Percentiles rank a stretch among this genome's conserved stretches.
These are phyloP conservation scores for Pachyuromys duprasi DNA, from an alignment of 2,797 vertebrate species.

Conservation along the genomic window DNA sequence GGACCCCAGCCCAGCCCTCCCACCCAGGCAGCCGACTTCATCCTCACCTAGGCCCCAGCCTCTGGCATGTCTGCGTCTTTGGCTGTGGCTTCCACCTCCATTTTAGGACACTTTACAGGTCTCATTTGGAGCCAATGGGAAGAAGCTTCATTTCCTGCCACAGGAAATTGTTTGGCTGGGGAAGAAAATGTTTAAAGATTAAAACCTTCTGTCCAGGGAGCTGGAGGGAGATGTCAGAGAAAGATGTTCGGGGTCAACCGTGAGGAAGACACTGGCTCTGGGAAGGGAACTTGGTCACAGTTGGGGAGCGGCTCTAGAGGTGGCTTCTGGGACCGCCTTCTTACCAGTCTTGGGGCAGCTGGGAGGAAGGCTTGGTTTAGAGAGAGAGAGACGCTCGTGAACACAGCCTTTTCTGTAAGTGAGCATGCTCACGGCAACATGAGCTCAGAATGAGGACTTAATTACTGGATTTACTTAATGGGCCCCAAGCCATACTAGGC, in stretches of 20 bases:
- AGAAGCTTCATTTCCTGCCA: conserved; percentile 73
- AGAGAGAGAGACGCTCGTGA: not conserved
- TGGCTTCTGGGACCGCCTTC: not conserved
- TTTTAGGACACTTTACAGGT: conserved; percentile 55
- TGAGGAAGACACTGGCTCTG: conserved; percentile 15
- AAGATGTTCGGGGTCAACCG: conserved; percentile 8
- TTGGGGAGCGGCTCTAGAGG: not conserved
- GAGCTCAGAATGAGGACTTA: conserved; percentile 65
- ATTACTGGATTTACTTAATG: conserved; percentile 71
- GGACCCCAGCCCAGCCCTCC: not conserved
- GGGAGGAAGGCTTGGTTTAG: not conserved
- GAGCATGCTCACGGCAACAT: conserved; percentile 21
- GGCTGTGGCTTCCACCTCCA: conserved; percentile 13
- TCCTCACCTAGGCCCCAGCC: not conserved
- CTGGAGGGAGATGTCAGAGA: conserved; percentile 27
- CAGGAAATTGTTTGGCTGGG: conserved; percentile 64
- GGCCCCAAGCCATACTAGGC: conserved; percentile 7
- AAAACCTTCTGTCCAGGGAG: conserved; percentile 42
- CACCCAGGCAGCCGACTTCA: not conserved
- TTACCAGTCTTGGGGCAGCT: not conserved
- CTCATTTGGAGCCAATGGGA: conserved; percentile 73
- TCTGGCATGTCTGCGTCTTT: conserved; percentile 27
- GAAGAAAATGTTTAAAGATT: conserved; percentile 55
- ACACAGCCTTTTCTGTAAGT: conserved; percentile 5
- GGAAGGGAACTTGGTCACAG: not conserved